These are phyloP conservation scores for Drosophila tristis DNA, from an alignment of 1,140 invertebrate genomes.

Conservation along the genomic window DNA sequence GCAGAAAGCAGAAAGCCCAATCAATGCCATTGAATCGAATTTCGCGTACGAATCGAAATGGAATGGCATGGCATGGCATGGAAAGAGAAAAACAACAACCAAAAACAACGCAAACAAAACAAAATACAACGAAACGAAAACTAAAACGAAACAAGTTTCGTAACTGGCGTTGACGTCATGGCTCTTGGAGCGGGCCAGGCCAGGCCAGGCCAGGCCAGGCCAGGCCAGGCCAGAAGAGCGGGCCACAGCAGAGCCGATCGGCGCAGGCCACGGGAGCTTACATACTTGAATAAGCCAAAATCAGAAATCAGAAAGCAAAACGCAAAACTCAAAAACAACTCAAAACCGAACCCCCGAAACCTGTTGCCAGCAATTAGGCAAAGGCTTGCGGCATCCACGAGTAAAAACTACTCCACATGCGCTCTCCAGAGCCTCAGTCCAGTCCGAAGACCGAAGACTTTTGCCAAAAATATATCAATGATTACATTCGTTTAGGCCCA, in stretches of 20 bases:
- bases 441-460: slow-evolving; percentile 25
- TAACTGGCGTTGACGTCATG: slow-evolving; percentile 83
- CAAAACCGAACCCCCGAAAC: slow-evolving; percentile 41
- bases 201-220: slow-evolving; percentile 2
- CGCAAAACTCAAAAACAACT: slow-evolving; percentile 43
- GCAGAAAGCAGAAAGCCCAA: slow-evolving; percentile 47
- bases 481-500: slow-evolving; percentile 69
- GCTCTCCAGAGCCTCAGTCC: slow-evolving; percentile 4
- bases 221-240: slow-evolving; percentile 5
- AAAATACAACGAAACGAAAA: slow-evolving; percentile 48
- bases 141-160: slow-evolving; percentile 81
- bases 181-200: slow-evolving; percentile 17
- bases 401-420: slow-evolving; percentile 9
- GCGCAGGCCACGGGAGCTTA: slow-evolving; percentile 29
- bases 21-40: slow-evolving; percentile 75
- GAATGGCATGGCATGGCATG: slow-evolving; percentile 35
- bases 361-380: slow-evolving; percentile 79
- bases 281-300: slow-evolving; percentile 41
- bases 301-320: slow-evolving; percentile 66
- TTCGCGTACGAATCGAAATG: slow-evolving; percentile 64
- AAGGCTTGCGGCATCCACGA: slow-evolving; percentile 57
- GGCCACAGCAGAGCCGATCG: no score
- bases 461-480: slow-evolving; percentile 80
- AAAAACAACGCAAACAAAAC: slow-evolving; percentile 49
- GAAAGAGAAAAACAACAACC: slow-evolving; percentile 27